Evolutionary conservation across 2,113 vertebrate species (phyloP).

Genomic region (Oryzias curvinotus): DNA sequence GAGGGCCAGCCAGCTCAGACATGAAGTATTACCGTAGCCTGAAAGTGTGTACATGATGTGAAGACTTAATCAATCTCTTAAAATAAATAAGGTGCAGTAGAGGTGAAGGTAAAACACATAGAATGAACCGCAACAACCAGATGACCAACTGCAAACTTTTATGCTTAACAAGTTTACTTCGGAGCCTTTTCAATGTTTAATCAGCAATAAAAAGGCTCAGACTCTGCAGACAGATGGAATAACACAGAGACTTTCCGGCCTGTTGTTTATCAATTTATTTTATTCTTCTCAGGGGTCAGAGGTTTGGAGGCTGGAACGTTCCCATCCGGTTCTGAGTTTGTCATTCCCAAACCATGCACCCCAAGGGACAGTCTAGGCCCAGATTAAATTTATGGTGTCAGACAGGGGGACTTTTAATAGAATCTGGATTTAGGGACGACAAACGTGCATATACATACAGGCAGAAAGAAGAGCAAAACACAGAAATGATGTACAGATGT

Average conservation of each 20-base stretch:
- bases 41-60: constrained; percentile 21
- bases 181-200: not conserved
- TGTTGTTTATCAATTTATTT: constrained; percentile 64
- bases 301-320: constrained; percentile 47
- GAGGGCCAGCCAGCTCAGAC: constrained; percentile 1
- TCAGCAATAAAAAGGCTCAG: constrained; percentile 6
- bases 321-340: constrained; percentile 59
- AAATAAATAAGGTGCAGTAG: not conserved
- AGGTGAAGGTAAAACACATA: not conserved
- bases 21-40: constrained; percentile 22
- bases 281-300: constrained; percentile 59
- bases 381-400: constrained; percentile 63
- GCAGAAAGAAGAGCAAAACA: too few species aligned
- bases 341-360: constrained; percentile 44
- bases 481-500: too few species aligned
- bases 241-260: constrained; percentile 44
- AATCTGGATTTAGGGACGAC: constrained; percentile 50
- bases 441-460: constrained; percentile 31
- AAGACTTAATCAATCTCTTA: not conserved
- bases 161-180: constrained; percentile 1
- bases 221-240: constrained; percentile 34
- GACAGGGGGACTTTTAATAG: constrained; percentile 52
- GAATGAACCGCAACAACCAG: too few species aligned
- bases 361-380: constrained; percentile 44
- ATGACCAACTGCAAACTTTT: too few species aligned